Evolutionary conservation across 2,888 invertebrate genomes (phyloP), one percentile per base, ranked within the genome.

Genomic region (Desoria tigrina): DNA sequence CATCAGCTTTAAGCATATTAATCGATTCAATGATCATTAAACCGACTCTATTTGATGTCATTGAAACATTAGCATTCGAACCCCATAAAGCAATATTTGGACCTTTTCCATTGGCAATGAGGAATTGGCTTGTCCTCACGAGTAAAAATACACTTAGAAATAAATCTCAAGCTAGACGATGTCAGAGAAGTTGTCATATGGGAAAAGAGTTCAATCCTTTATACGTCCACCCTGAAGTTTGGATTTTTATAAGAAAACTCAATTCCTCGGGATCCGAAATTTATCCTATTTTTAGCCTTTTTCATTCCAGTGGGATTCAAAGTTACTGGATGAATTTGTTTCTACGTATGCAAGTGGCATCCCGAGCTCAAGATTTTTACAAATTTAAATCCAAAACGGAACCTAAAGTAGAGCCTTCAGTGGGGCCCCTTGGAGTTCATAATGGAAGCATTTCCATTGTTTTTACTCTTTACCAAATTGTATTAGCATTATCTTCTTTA

Each of bases 311-410:
- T 32, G 66, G 66, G n/a, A 49, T 63, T 26, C 63, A 63, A 50
- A 37, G 51, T 9, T 63, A 59, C 23, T 66, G 63, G 60, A 66
- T 60, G 63, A 6, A 55, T n/a, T 49, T 66, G 49, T 66, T 66
- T 56, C 54, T 42, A 32, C 51, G 53, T 2, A 66, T 58, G 26
- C 66, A 66, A 28, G 62, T 28, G 2, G 28, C 58, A 18, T 11
- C 37, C 7, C 18, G 58, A n/a, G 58, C 62, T 1, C 62, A 62
- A 28, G 62, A 66, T 54, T 49, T 66, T n/a, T 42, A 57, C 24
- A 58, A 42, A 24, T 62, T 66, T 27, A 62, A 66, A 23, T 62
- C 66, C n/a, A 58, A 53, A 45, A 62, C 62, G 26, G 62, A 66
- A 54, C 14, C 42, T 18, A 66, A 32, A 6, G 62, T 42, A 21